Evolutionary conservation across 2,797 vertebrate species (phyloP), one percentile per base, ranked within the genome.

Genomic region (Todus mexicanus): DNA sequence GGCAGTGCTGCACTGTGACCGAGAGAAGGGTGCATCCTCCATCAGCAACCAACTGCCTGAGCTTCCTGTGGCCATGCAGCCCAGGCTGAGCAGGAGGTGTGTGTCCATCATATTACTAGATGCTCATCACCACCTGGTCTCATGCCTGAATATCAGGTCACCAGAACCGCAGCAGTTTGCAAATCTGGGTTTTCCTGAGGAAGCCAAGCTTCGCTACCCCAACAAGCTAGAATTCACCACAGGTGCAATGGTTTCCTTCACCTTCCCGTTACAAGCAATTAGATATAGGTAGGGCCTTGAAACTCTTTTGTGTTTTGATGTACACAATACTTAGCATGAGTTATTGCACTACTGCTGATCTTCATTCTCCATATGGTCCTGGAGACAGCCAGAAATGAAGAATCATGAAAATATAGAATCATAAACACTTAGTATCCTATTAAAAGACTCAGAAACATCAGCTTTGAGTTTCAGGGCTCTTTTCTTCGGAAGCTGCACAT

Each of bases 31-130:
- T 48, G 40, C 0, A 0, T 73, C 37, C 29, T 84, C 33, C 60
- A 12, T 13, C n/a, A 27, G 42, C 3, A 4, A 12, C 20, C 0
- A 0, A 7, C 33, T 57, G 37, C 27, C 42, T 23, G 48, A 59
- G 47, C 23, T 75, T 22, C 35, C 47, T 31, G 19, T 38, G 68
- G 37, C 43, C 75, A 27, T 6, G 2, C 12, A n/a, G 25, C 51
- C 35, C 33, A 13, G 56, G 29, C 22, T 84, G 64, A 66, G 64
- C 64, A 43, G 16, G 27, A 85, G 59, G 33, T 7, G 11, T 4
- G 12, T 25, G 33, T 42, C 77, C 1, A 0, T 63, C 42, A 4
- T 53, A 40, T 25, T 63, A 53, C 21, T 35, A 70, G 50, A 15
- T 63, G 76, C 29, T 42, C 63, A 56, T 56, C 57, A 75, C 18